These are phyloP conservation scores for Tachycineta bicolor DNA, from an alignment of 2,113 vertebrate genomes.

Conservation along the genomic window DNA sequence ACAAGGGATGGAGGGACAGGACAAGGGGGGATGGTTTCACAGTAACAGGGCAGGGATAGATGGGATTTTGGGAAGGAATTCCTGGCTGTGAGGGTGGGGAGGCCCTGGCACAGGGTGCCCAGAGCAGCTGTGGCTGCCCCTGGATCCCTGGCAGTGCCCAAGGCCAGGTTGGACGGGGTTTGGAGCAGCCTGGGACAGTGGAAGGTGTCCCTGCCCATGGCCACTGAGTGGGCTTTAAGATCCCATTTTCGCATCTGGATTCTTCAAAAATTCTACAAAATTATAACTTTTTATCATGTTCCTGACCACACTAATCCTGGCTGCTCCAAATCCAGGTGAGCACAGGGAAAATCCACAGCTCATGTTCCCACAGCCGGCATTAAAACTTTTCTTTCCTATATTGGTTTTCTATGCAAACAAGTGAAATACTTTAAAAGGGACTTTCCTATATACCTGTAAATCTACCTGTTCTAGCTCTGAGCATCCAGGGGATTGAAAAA, in stretches of 20 bases:
- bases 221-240: rapidly evolving
- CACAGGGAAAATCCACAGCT: background rate
- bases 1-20: background rate
- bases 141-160: background rate
- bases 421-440: background rate
- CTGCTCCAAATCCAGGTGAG: rapidly evolving
- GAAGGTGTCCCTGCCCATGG: background rate
- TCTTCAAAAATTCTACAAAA: background rate
- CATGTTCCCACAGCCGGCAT: background rate
- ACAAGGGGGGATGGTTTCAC: background rate
- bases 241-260: background rate
- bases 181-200: background rate
- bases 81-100: rapidly evolving
- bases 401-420: background rate
- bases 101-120: background rate
- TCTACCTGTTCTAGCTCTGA: rapidly evolving
- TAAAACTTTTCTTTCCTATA: background rate
- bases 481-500: background rate
- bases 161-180: rapidly evolving
- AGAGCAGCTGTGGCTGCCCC: background rate
- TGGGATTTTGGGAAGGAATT: background rate
- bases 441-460: background rate
- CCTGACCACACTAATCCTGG: background rate
- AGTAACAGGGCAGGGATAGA: background rate
- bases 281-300: background rate